Base-by-base conservation (phyloP, 1,140 invertebrate species). In the Lepidurus arcticus region DNA sequence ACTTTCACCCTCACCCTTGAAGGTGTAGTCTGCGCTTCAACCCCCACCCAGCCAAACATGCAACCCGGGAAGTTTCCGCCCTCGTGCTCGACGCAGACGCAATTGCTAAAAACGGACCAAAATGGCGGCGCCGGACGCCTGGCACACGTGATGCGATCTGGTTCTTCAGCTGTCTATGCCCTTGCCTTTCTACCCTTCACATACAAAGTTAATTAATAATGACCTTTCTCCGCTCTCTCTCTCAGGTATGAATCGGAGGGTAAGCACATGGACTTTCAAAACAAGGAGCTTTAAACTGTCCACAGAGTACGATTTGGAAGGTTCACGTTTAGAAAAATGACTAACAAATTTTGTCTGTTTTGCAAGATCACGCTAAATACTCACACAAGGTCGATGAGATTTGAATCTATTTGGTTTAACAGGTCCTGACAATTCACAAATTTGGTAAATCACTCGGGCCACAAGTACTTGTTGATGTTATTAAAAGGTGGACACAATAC, bases 91-190 rank as follows among this genome's bases (percentile, higher is more conserved):
- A 65, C 53, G 53, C 53, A 65, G 53, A 65, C 53, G 53, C 53
- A 65, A 65, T 65, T 65, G 53, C 53, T 65, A 65, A 65, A 65
- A 65, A 21, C 4, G 53, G 6, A 9, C 53, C 53, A 65, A 65
- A n/a, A 65, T 65, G 53, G 53, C 53, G 53, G 53, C 13, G 53
- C 53, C 53, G 53, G 53, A 65, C 53, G 53, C 21, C 53, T 13
- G 45, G 8, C 16, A 7, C 53, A 65, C 53, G 53, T 65, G 53
- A 65, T 16, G 13, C 53, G 1, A 65, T 65, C 1, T 7, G 7
- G 53, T 65, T 9, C 0, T 65, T 65, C 53, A n/a, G 21, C 53
- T 1, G n/a, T 65, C 16, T 21, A 3, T n/a, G 53, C 16, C 16
- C 6, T 13, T 65, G 53, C 16, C 53, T 65, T 65, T 4, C 34